phyloP scores from a whole-genome alignment of 2,113 vertebrate species.

The Blennius ocellaris region DNA sequence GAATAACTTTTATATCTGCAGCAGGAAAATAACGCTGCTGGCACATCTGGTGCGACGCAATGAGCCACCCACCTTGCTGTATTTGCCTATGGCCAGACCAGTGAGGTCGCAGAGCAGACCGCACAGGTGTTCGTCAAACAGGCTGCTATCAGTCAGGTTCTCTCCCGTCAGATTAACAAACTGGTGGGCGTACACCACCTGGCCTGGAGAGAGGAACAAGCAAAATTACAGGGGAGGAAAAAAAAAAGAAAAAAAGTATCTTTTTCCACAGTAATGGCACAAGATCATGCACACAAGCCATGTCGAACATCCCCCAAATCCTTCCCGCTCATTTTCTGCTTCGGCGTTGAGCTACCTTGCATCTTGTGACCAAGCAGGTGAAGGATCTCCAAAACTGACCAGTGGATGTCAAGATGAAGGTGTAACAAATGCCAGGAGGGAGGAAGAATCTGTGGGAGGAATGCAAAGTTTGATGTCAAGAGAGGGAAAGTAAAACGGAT shows the following conservation, averaged over 20 bases:
- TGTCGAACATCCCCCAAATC: neutral
- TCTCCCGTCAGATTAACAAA: constrained; percentile 92
- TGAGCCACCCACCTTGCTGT: constrained; percentile 88
- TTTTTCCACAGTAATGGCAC: neutral
- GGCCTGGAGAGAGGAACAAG: constrained; percentile 82
- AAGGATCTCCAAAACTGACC: constrained; percentile 93
- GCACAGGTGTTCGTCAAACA: constrained; percentile 93
- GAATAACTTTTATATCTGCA: neutral
- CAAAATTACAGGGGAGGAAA: constrained; percentile 52
- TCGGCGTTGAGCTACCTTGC: constrained; percentile 80
- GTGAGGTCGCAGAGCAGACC: constrained; percentile 91
- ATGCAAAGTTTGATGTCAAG: neutral
- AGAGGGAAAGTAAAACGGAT: neutral
- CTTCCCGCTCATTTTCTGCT: neutral
- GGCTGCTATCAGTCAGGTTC: constrained; percentile 90
- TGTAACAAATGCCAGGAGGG: constrained; percentile 97
- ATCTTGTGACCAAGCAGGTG: constrained; percentile 90
- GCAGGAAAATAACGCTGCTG: neutral
- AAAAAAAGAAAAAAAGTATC: constrained; percentile 27
- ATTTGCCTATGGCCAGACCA: constrained; percentile 88
- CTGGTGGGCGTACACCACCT: constrained; percentile 91
- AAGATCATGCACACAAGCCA: neutral
- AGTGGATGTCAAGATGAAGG: constrained; percentile 93
- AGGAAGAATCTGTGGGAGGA: constrained; percentile 87
- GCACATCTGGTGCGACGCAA: constrained; percentile 10